Evolutionary conservation across 2,797 vertebrate genomes (phyloP).

Genomic region (Phrynocephalus forsythii): DNA sequence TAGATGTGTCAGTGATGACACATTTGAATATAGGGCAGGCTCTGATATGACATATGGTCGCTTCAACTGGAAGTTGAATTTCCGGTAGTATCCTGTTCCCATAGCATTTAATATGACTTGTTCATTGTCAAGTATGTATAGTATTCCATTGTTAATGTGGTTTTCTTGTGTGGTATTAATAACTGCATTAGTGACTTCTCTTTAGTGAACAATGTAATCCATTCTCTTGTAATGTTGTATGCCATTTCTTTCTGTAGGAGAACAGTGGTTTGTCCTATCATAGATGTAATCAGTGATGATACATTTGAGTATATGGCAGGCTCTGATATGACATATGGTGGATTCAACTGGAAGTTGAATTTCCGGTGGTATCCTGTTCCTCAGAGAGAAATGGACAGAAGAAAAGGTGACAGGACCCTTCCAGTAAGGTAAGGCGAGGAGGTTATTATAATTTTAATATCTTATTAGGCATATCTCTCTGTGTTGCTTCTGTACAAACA

Average conservation of each 20-base stretch:
- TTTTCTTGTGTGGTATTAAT: background rate
- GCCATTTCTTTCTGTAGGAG: constrained; percentile 69
- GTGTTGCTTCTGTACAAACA: background rate
- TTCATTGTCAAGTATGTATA: background rate
- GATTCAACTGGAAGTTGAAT: constrained; percentile 87
- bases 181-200: background rate
- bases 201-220: background rate
- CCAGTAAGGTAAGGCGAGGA: constrained; percentile 79
- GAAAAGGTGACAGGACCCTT: constrained; percentile 85
- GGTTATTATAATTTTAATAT: background rate
- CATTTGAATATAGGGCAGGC: constrained; percentile 86
- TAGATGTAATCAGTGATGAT: constrained; percentile 87
- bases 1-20: constrained; percentile 87
- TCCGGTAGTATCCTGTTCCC: constrained; percentile 84
- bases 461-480: background rate
- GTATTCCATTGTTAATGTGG: background rate
- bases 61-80: constrained; percentile 87
- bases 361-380: constrained; percentile 88
- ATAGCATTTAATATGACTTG: too few species aligned
- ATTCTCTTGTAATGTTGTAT: constrained; percentile 30
- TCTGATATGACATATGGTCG: constrained; percentile 87
- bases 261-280: constrained; percentile 86
- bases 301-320: constrained; percentile 87
- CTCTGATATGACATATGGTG: constrained; percentile 86
- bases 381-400: constrained; percentile 86